These are phyloP conservation scores for Platerodrilus igneus DNA, from an alignment of 2,888 invertebrate species.

Conservation along the genomic window DNA sequence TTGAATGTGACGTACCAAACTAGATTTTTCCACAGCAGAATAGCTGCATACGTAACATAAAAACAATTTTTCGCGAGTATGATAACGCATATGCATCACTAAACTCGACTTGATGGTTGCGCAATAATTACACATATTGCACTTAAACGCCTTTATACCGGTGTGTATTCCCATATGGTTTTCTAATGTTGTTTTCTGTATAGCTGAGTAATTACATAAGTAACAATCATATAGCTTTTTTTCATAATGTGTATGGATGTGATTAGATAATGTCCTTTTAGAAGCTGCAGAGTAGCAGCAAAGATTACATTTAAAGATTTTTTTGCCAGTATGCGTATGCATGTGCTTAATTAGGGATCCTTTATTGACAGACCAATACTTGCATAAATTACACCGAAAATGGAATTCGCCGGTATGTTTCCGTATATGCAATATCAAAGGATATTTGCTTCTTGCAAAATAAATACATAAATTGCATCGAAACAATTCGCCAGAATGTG, in stretches of 20 bases:
- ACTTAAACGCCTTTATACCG: constrained; percentile 7
- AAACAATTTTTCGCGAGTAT: neutral
- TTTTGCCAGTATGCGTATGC: neutral
- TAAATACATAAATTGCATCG: too few relatives aligned
- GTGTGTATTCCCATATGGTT: constrained; percentile 8
- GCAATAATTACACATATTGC: constrained; percentile 5
- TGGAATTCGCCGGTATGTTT: constrained; percentile 1
- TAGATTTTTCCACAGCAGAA: too few relatives aligned
- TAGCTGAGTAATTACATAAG: neutral
- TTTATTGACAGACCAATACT: constrained; percentile 2
- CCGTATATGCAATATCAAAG: neutral
- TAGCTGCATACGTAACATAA: too few relatives aligned
- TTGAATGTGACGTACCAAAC: too few relatives aligned
- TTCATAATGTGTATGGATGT: constrained; percentile 5
- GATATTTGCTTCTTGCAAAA: too few relatives aligned
- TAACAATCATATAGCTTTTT: constrained; percentile 2
- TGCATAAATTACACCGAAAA: constrained; percentile 1
- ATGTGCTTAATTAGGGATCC: constrained; percentile 4
- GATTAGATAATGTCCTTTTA: constrained; percentile 3
- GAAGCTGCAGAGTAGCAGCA: constrained; percentile 1
- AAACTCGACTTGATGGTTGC: constrained; percentile 4
- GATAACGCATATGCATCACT: constrained; percentile 3
- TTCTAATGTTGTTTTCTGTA: neutral
- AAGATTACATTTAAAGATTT: constrained; percentile 5
- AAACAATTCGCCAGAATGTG: too few relatives aligned